These are phyloP conservation scores for Zingel zingel DNA, from an alignment of 2,113 vertebrate species.

Conservation along the genomic window DNA sequence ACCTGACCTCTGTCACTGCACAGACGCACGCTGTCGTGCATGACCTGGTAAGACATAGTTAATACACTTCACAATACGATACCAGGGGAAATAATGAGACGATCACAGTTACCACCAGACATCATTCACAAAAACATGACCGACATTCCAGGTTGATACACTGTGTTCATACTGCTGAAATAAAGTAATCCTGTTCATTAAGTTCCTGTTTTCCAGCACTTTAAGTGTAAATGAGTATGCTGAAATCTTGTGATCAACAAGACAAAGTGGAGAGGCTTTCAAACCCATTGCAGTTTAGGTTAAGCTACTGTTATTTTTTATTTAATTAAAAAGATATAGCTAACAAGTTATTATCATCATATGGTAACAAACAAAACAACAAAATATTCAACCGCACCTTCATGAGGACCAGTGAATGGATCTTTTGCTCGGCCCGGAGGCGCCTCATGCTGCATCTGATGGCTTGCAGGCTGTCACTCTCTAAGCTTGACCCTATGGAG, in stretches of 20 bases:
- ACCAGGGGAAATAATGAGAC: not conserved
- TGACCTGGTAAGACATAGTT: slow-evolving; percentile 76
- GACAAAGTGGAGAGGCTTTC: not conserved
- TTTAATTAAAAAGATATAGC: not conserved
- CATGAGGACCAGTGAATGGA: slow-evolving; percentile 95
- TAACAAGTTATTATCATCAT: not conserved
- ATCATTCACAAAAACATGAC: not conserved
- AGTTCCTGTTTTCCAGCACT: not conserved
- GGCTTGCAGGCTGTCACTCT: slow-evolving; percentile 95
- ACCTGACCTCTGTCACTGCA: slow-evolving; percentile 89
- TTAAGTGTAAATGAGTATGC: not conserved
- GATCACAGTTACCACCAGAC: not conserved
- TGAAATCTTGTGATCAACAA: not conserved
- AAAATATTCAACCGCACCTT: slow-evolving; percentile 73
- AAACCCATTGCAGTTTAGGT: not conserved
- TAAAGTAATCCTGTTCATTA: not conserved
- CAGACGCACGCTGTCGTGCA: slow-evolving; percentile 95
- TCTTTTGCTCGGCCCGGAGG: slow-evolving; percentile 94
- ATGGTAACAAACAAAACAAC: not conserved
- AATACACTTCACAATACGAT: not conserved
- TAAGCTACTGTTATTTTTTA: not conserved
- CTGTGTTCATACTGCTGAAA: not conserved
- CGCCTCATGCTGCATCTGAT: slow-evolving; percentile 98
- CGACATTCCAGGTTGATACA: not conserved
- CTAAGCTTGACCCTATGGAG: slow-evolving; percentile 89